Base-by-base conservation (phyloP, 2,113 vertebrate species). In the Numenius arquata region DNA sequence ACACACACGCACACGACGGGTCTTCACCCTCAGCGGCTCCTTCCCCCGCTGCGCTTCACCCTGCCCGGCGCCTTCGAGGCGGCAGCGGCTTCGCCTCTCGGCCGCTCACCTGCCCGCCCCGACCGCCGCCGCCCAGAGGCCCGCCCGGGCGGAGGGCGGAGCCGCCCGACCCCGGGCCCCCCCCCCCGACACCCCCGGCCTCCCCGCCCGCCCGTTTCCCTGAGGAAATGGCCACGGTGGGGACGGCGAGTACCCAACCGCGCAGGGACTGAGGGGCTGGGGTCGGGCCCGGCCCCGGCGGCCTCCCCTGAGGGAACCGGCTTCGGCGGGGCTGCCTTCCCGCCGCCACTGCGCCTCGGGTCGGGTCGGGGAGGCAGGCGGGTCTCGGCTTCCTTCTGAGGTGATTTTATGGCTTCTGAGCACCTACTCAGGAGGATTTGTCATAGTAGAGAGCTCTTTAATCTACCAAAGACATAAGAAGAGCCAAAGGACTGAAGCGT, bases 401-500 rank as follows among this genome's bases (percentile, higher is more conserved):
- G 11, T 38, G 29, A 2, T 50, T 34, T 36, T 1, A 15, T 1
- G 61, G 61, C 1, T 0, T 38, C 15, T 34, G 36, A 70, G 12
- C 1, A 0, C 47, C 53, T 40, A 9, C 1, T 5, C 43, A 3
- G 48, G 25, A 50, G 30, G 12, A 47, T 88, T n/a, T 53, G 43
- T 32, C 13, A 2, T 29, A 38, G 30, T 23, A 9, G 34, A 16
- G 34, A 27, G 41, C 40, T 73, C 29, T 36, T 76, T 45, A 40
- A 58, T 13, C 47, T 53, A 6, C 50, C n/a, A 13, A 15, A 72
- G 58, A 5, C 20, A 0, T 19, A 18, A 45, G 26, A 27, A 53
- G 58, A 68, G 22, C 11, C 7, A 6, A 38, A 76, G n/a, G 45
- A 15, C 47, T 53, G 67, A 65, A 52, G 25, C 34, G 48, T 41